phyloP scores from a whole-genome alignment of 1,140 invertebrate genomes.

The Cecropterus lyciades region DNA sequence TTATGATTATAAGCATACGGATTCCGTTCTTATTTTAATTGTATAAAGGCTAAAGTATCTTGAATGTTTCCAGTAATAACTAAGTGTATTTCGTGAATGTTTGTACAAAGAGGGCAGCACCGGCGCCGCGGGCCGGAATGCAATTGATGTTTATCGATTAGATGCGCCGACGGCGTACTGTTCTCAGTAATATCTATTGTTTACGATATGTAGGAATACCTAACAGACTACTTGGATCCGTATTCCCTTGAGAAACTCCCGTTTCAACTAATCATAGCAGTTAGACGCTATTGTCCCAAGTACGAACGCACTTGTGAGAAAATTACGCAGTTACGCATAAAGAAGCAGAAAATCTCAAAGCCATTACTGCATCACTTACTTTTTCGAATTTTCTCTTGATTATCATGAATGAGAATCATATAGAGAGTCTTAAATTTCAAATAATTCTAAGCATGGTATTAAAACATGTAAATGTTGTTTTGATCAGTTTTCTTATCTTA shows the following conservation, averaged over 20 bases:
- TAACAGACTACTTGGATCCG: conserved; percentile 6
- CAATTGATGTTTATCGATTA: conserved; percentile 68
- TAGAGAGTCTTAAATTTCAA: no score
- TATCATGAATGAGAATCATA: background rate
- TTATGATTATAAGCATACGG: background rate
- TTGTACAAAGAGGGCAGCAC: conserved; percentile 23
- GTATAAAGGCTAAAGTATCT: conserved; percentile 7
- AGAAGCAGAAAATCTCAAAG: background rate
- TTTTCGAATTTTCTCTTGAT: background rate
- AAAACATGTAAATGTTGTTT: no score
- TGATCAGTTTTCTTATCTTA: no score
- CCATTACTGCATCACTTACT: background rate
- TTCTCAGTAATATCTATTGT: conserved; percentile 46
- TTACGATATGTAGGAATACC: conserved; percentile 36
- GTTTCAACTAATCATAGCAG: conserved; percentile 18
- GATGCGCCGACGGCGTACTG: conserved; percentile 52
- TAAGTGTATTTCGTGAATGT: conserved; percentile 12
- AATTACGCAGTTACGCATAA: conserved; percentile 1
- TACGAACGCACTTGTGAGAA: conserved; percentile 19
- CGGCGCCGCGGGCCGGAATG: conserved; percentile 38
- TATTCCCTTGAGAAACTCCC: conserved; percentile 33
- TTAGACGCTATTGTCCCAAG: conserved; percentile 13
- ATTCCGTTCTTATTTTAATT: conserved; percentile 14
- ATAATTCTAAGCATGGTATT: no score
- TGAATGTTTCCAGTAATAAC: background rate